A percentile compares a stretch with the other conserved stretches of the same genome.
Evolutionary conservation across 2,113 vertebrate species (phyloP).

Genomic region (Alces alces): DNA sequence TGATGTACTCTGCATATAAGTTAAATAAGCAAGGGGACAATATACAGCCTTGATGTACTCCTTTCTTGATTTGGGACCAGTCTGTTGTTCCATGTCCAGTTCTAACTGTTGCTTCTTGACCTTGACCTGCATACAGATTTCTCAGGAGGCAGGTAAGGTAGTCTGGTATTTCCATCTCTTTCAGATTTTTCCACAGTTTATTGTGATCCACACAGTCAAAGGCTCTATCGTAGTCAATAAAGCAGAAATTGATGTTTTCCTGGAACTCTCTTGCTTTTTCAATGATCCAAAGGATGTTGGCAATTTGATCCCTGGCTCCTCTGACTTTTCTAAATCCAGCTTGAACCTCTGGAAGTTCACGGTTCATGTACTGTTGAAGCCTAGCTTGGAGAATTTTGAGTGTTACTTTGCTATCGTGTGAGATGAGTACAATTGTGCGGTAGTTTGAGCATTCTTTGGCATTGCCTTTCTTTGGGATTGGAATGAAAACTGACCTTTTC

Average conservation of each 20-base stretch:
- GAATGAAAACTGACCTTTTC: not conserved
- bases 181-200: not conserved
- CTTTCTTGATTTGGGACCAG: not conserved
- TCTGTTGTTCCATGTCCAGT: not conserved
- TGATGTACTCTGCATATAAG: not conserved
- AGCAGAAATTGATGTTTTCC: not conserved
- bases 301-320: not conserved
- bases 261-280: not conserved
- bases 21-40: not conserved
- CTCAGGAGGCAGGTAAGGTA: not conserved
- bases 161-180: not conserved
- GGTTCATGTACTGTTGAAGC: not conserved
- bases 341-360: not conserved
- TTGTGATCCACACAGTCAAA: not conserved
- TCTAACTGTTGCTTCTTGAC: not conserved
- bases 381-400: not conserved
- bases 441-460: not conserved
- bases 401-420: not conserved
- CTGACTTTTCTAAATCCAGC: not conserved
- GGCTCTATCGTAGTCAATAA: not conserved
- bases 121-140: not conserved
- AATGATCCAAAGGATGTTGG: not conserved
- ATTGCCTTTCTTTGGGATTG: not conserved
- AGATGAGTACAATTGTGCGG: not conserved
- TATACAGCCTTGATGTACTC: not conserved